These are phyloP conservation scores for Trachymyrmex cornetzi DNA, from an alignment of 1,140 invertebrate species.

Conservation along the genomic window DNA sequence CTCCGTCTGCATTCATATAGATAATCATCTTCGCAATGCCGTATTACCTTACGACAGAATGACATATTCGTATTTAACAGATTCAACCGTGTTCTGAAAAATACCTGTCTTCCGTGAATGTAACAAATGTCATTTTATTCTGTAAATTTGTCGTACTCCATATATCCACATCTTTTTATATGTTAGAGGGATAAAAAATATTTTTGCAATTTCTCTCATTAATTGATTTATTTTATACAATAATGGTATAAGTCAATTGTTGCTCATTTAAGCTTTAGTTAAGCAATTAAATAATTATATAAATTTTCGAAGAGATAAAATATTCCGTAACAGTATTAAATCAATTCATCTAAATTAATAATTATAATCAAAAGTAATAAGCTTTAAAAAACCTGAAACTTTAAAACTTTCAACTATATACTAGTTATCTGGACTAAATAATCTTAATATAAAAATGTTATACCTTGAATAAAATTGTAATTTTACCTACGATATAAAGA, in stretches of 20 bases:
- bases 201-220: neutral
- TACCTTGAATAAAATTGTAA: neutral
- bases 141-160: neutral
- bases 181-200: neutral
- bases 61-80: conserved; percentile 5
- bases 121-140: neutral
- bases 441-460: neutral
- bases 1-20: neutral
- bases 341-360: neutral
- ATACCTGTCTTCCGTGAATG: neutral
- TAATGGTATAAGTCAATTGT: neutral
- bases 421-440: neutral
- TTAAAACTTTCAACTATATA: neutral
- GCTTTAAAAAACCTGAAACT: neutral
- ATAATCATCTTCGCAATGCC: neutral
- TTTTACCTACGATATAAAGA: neutral
- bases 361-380: neutral
- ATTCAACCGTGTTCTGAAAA: neutral
- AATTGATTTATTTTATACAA: neutral
- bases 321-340: neutral
- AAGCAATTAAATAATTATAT: neutral
- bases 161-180: neutral
- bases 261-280: neutral
- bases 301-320: neutral
- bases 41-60: conserved; percentile 28